phyloP scores from a whole-genome alignment of 2,797 vertebrate genomes.

The Halcyon chelicuti region DNA sequence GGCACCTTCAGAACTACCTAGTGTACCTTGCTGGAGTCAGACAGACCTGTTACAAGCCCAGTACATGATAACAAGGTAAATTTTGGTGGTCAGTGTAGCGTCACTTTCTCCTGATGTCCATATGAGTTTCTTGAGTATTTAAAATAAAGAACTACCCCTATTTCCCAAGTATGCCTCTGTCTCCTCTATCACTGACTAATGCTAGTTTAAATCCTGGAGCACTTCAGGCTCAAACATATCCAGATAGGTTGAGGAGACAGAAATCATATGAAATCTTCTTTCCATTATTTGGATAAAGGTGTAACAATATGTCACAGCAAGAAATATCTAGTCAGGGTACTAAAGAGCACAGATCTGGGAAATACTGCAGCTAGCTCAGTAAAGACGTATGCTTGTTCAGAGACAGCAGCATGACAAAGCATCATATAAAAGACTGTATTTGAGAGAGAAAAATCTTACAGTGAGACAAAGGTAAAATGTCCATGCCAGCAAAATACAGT shows the following conservation, averaged over 20 bases:
- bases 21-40: background rate
- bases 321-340: background rate
- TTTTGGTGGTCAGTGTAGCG: accelerated
- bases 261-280: background rate
- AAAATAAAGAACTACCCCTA: background rate
- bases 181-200: background rate
- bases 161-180: background rate
- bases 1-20: background rate
- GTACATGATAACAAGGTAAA: background rate
- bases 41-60: background rate
- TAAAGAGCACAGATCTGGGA: background rate
- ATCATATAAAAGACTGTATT: background rate
- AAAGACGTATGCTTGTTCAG: background rate
- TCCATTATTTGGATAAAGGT: background rate
- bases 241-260: background rate
- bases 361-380: background rate
- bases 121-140: background rate
- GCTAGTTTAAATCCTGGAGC: background rate
- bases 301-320: background rate
- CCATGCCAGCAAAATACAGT: background rate
- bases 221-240: background rate
- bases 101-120: background rate
- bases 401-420: slow-evolving; percentile 24
- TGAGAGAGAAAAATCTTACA: background rate
- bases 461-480: background rate